Conservation (phyloP, 2,888 invertebrate species). For the Coenonympha arcania region DNA sequence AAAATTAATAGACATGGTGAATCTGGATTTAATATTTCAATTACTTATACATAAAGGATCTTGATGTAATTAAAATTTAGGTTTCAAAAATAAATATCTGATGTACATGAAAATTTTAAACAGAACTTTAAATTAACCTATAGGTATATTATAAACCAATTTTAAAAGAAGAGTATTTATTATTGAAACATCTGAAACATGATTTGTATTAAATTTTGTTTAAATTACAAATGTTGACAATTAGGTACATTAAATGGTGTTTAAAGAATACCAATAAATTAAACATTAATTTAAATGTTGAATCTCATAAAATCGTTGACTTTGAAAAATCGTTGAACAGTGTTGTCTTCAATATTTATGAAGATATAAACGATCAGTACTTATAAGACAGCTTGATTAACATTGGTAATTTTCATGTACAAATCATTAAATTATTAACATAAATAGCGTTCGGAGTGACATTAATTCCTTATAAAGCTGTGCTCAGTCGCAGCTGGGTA, state of each 20-base stretch:
- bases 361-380: slow-evolving; percentile 9
- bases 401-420: slow-evolving; percentile 18
- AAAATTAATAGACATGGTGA: too few species aligned
- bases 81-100: too few species aligned
- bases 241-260: background rate
- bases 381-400: slow-evolving; percentile 15
- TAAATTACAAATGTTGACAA: background rate
- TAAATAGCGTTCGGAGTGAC: slow-evolving; percentile 26
- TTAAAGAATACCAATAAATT: background rate
- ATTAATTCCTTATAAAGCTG: slow-evolving; percentile 28
- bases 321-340: background rate
- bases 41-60: too few species aligned
- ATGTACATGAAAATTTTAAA: too few species aligned
- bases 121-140: too few species aligned
- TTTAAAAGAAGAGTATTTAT: too few species aligned
- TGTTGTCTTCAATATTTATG: slow-evolving; percentile 7
- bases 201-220: too few species aligned
- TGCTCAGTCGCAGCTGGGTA: slow-evolving; percentile 22
- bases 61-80: too few species aligned
- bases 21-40: too few species aligned
- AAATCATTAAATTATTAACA: slow-evolving; percentile 26
- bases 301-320: slow-evolving; percentile 5
- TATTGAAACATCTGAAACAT: too few species aligned
- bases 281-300: background rate
- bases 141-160: too few species aligned